Evolutionary conservation across 2,888 invertebrate species (phyloP).

Genomic region (Parnassius smintheus): DNA sequence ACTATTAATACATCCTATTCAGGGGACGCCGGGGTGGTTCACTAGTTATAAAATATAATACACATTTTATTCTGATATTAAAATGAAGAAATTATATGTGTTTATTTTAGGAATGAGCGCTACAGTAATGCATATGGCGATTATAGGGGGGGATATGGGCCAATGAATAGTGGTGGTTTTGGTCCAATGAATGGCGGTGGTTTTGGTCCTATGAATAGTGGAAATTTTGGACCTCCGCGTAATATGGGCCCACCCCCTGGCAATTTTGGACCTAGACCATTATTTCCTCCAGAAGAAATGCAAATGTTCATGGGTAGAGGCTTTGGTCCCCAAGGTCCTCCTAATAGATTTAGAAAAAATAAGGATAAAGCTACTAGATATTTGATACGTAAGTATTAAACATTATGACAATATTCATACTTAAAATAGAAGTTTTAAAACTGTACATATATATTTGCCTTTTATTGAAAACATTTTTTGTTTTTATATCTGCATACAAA

Average conservation of each 20-base stretch:
- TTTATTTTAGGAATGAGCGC: slow-evolving; percentile 43
- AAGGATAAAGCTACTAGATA: slow-evolving; percentile 38
- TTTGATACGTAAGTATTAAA: slow-evolving; percentile 48
- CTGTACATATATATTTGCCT: too few relatives aligned
- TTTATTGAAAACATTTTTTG: too few relatives aligned
- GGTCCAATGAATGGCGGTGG: slow-evolving; percentile 33
- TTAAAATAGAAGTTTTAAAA: too few relatives aligned
- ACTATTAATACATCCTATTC: background rate
- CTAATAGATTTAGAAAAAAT: slow-evolving; percentile 32
- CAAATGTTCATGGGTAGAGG: slow-evolving; percentile 39
- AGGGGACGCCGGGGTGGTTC: background rate
- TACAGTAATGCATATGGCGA: slow-evolving; percentile 58
- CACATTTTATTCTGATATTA: background rate
- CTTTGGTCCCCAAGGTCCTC: slow-evolving; percentile 48
- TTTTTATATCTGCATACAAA: too few relatives aligned
- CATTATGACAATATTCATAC: too few relatives aligned
- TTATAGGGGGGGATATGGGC: slow-evolving; percentile 55
- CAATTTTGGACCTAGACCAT: slow-evolving; percentile 3
- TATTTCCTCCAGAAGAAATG: slow-evolving; percentile 10
- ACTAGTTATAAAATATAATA: background rate
- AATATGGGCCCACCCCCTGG: slow-evolving; percentile 27
- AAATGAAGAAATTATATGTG: background rate
- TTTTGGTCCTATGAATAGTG: slow-evolving; percentile 31
- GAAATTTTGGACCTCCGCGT: slow-evolving; percentile 31
- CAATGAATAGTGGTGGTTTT: slow-evolving; percentile 33